Evolutionary conservation across 2,888 invertebrate species (phyloP).

Genomic region (Lymantria monacha): DNA sequence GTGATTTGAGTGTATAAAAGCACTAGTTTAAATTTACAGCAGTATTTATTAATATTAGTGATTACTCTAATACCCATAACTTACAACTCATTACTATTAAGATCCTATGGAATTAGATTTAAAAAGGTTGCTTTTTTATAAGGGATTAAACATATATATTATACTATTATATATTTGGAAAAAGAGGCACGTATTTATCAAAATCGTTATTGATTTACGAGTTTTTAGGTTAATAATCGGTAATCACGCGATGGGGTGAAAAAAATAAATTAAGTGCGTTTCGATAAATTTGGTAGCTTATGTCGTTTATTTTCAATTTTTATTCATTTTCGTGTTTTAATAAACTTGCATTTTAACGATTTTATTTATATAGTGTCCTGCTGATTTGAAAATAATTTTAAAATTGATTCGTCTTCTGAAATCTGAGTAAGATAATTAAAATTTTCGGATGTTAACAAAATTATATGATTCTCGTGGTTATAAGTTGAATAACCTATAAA

Average conservation of each 20-base stretch:
- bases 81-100: slow-evolving; percentile 47
- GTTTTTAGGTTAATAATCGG: slow-evolving; percentile 44
- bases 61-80: slow-evolving; percentile 27
- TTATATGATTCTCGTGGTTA: not conserved
- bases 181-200: slow-evolving; percentile 42
- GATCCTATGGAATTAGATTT: slow-evolving; percentile 16
- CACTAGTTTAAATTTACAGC: not conserved
- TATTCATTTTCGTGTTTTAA: slow-evolving; percentile 12
- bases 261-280: slow-evolving; percentile 31
- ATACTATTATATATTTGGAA: slow-evolving; percentile 48
- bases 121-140: slow-evolving; percentile 46
- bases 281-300: slow-evolving; percentile 27
- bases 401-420: slow-evolving; percentile 1
- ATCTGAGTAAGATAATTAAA: not conserved
- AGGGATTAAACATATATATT: slow-evolving; percentile 68
- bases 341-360: not conserved
- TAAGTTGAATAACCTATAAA: not conserved
- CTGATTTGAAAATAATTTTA: slow-evolving; percentile 3
- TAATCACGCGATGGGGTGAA: slow-evolving; percentile 55
- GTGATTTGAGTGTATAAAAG: not conserved
- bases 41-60: not conserved
- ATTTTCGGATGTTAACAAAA: not conserved
- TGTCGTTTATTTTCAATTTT: slow-evolving; percentile 20
- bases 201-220: slow-evolving; percentile 60
- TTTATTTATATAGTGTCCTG: slow-evolving; percentile 6